phyloP scores from a whole-genome alignment of 2,888 invertebrate genomes.

The Hetaerina titia region DNA sequence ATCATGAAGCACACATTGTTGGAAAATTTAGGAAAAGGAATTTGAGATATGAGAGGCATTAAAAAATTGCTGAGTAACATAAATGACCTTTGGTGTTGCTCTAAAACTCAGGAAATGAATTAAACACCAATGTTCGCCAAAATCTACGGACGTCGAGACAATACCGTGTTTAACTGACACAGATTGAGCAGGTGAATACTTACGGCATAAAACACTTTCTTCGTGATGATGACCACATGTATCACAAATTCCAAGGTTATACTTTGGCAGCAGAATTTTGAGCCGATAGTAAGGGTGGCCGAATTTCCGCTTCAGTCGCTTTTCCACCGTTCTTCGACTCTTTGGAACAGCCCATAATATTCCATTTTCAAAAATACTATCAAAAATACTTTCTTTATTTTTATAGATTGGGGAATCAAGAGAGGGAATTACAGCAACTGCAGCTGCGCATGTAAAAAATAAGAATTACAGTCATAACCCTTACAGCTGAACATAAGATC shows the following conservation, averaged over 20 bases:
- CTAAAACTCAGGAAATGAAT: too few species aligned
- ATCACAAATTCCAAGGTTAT: constrained; percentile 86
- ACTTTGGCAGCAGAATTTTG: constrained; percentile 87
- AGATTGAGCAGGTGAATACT: constrained; percentile 74
- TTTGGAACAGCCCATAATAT: constrained; percentile 92
- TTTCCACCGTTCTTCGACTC: constrained; percentile 87
- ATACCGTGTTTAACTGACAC: too few species aligned
- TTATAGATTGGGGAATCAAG: neutral
- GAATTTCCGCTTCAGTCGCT: constrained; percentile 85
- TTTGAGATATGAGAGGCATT: too few species aligned
- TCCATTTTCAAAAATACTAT: constrained; percentile 85
- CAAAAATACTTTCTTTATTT: constrained; percentile 75
- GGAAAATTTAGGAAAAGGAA: too few species aligned
- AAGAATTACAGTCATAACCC: neutral
- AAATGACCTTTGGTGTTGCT: too few species aligned
- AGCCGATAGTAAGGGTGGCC: constrained; percentile 83
- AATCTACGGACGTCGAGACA: too few species aligned
- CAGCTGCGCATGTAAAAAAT: neutral
- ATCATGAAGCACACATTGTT: too few species aligned
- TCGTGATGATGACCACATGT: constrained; percentile 93
- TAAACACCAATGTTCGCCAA: too few species aligned
- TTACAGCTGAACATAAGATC: too few species aligned
- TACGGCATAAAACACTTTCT: constrained; percentile 89
- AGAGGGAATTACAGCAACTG: neutral
- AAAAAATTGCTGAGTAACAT: too few species aligned